phyloP scores from a whole-genome alignment of 2,888 invertebrate species.

The Zygothrica quintamaculata region DNA sequence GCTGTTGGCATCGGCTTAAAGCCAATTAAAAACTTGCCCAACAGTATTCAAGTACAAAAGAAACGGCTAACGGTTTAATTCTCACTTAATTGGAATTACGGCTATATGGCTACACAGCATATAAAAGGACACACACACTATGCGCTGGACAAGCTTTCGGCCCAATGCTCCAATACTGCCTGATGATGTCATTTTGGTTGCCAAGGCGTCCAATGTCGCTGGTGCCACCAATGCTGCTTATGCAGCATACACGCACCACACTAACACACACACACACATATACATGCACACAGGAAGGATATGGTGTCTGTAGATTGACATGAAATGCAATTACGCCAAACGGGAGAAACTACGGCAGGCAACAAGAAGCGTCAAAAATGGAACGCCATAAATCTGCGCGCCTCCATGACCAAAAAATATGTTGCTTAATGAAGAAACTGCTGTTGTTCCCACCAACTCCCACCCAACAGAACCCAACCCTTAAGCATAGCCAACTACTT shows the following conservation, averaged over 20 bases:
- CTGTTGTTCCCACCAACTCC: constrained; percentile 4
- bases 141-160: constrained; percentile 16
- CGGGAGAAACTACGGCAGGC: constrained; percentile 19
- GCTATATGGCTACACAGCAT: constrained; percentile 29
- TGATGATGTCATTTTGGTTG: constrained; percentile 68
- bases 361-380: constrained; percentile 68
- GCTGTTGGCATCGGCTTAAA: constrained; percentile 47
- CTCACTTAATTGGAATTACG: constrained; percentile 77
- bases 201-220: constrained; percentile 27
- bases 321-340: constrained; percentile 76
- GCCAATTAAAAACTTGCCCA: constrained; percentile 64
- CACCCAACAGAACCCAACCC: background rate
- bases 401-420: constrained; percentile 47
- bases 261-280: constrained; percentile 5
- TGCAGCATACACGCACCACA: constrained; percentile 42
- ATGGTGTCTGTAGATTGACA: constrained; percentile 64
- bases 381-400: constrained; percentile 70
- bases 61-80: constrained; percentile 69
- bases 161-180: constrained; percentile 28
- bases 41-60: constrained; percentile 43
- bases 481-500: constrained; percentile 62
- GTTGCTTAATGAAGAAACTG: constrained; percentile 60
- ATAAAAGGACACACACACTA: constrained; percentile 8
- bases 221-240: constrained; percentile 27
- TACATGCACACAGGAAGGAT: no score